Percentiles rank a stretch among this genome's conserved stretches.
Conservation (phyloP, 2,113 vertebrate species). For the Acrocephalus arundinaceus region DNA sequence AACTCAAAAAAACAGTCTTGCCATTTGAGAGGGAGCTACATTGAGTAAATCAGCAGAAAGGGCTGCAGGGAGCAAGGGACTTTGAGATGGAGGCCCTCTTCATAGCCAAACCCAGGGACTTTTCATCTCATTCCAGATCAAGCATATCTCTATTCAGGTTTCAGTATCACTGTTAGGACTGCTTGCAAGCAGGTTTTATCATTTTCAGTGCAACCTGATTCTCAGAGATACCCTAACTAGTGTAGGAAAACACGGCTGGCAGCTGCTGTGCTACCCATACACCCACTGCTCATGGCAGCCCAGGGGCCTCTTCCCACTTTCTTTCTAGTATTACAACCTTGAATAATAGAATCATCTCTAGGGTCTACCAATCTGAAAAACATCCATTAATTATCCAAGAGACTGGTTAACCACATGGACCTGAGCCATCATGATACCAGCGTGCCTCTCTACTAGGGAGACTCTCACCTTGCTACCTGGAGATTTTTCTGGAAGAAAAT, state of each 20-base stretch:
- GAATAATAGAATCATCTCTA: not conserved
- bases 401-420: not conserved
- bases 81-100: not conserved
- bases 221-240: not conserved
- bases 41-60: not conserved
- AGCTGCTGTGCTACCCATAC: not conserved
- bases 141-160: not conserved
- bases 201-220: not conserved
- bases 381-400: not conserved
- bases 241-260: accelerated
- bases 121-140: not conserved
- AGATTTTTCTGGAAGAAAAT: not conserved
- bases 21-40: not conserved
- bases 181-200: not conserved
- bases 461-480: not conserved
- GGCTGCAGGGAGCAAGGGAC: not conserved
- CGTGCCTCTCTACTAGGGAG: accelerated
- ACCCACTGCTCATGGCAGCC: not conserved
- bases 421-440: not conserved
- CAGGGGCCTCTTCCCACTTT: not conserved
- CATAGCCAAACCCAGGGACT: not conserved
- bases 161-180: not conserved
- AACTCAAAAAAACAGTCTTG: not conserved
- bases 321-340: not conserved
- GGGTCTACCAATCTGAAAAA: not conserved